Evolutionary conservation across 2,797 vertebrate genomes (phyloP).

Genomic region (Eulemur mongoz): DNA sequence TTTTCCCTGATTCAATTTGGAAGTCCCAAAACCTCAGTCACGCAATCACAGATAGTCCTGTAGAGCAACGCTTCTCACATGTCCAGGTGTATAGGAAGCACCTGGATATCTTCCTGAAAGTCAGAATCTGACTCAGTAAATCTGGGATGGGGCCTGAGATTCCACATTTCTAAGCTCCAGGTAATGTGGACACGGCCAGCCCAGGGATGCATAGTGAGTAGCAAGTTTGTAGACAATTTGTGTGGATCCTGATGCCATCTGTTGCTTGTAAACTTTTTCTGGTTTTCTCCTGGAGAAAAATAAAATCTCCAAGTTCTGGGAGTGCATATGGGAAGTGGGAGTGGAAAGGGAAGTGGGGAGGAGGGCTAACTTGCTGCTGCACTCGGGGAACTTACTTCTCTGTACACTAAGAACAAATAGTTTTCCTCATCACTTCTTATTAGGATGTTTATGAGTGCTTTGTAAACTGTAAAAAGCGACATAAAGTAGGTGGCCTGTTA

Average conservation of each 20-base stretch:
- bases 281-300: slow-evolving; percentile 9
- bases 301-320: not conserved
- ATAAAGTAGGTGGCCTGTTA: not conserved
- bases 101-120: not conserved
- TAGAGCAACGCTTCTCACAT: not conserved
- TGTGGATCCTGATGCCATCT: not conserved
- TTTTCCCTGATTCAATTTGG: not conserved
- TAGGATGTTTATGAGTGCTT: not conserved
- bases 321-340: not conserved
- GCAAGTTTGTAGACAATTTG: not conserved
- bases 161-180: not conserved
- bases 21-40: not conserved
- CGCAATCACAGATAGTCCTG: not conserved
- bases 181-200: too few species aligned
- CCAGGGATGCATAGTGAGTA: not conserved
- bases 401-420: not conserved
- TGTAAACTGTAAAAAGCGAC: not conserved
- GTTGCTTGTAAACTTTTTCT: not conserved
- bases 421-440: not conserved
- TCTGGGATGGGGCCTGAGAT: not conserved
- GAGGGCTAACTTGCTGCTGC: too few species aligned
- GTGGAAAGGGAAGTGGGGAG: not conserved
- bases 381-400: not conserved
- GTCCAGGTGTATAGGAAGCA: not conserved
- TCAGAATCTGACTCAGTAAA: not conserved